Percentiles rank a stretch among this genome's conserved stretches.
Evolutionary conservation across 2,113 vertebrate species (phyloP).

Genomic region (Prunella fulvescens): DNA sequence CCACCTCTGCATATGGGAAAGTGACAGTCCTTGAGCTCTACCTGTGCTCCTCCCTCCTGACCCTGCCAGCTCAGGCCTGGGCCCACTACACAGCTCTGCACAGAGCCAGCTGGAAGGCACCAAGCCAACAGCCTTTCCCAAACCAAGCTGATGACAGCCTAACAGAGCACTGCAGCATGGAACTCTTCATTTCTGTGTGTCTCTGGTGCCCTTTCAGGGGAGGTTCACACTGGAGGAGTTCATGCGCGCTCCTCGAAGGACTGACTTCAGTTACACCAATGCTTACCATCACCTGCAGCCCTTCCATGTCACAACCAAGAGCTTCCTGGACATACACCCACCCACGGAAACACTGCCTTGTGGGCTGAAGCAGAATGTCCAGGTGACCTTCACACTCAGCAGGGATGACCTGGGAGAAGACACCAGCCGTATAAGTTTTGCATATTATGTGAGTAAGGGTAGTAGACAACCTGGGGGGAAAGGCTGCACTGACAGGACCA

Average conservation of each 20-base stretch:
- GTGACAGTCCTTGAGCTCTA: background rate
- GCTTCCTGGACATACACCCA: slow-evolving; percentile 50
- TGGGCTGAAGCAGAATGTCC: slow-evolving; percentile 27
- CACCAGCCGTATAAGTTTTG: slow-evolving; percentile 43
- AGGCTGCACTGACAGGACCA: background rate
- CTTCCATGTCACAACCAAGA: slow-evolving; percentile 55
- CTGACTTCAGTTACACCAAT: background rate
- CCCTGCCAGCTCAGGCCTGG: background rate
- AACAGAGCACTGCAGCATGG: background rate
- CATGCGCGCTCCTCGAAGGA: background rate
- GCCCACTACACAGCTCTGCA: background rate
- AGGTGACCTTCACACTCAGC: slow-evolving; percentile 42
- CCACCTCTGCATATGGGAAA: background rate
- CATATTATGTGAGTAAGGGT: slow-evolving; percentile 61
- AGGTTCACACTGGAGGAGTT: slow-evolving; percentile 50
- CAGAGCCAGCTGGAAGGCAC: background rate
- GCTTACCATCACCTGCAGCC: slow-evolving; percentile 51
- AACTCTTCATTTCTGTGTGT: background rate
- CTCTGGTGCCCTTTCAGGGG: slow-evolving; percentile 28
- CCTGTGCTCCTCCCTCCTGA: background rate
- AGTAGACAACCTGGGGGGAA: background rate
- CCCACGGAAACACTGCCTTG: slow-evolving; percentile 3
- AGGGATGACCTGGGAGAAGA: slow-evolving; percentile 39
- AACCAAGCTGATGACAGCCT: background rate
- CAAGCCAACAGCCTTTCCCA: background rate